These are phyloP conservation scores for Catharus bicknelli DNA, from an alignment of 2,113 vertebrate genomes.

Conservation along the genomic window DNA sequence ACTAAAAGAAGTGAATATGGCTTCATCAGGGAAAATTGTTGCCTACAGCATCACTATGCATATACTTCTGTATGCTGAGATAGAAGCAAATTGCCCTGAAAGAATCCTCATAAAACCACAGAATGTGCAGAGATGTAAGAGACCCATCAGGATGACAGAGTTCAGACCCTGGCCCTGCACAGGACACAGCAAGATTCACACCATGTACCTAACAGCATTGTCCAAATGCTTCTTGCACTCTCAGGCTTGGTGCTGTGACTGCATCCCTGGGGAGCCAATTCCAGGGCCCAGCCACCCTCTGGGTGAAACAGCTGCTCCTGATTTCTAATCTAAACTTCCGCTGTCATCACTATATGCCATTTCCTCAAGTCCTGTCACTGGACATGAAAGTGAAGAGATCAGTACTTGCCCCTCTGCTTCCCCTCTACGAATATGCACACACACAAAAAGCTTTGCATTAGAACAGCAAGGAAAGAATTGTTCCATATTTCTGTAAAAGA, in stretches of 20 bases:
- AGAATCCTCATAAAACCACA: not conserved
- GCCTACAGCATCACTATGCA: not conserved
- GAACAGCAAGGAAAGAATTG: not conserved
- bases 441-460: not conserved
- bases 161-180: not conserved
- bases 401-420: not conserved
- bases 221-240: not conserved
- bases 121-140: not conserved
- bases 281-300: not conserved
- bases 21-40: not conserved
- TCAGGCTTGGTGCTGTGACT: not conserved
- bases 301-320: not conserved
- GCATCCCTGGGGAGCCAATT: not conserved
- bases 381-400: not conserved
- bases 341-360: not conserved
- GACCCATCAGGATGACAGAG: not conserved
- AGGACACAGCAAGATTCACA: not conserved
- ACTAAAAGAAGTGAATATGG: not conserved
- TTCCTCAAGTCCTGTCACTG: not conserved
- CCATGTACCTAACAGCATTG: no score
- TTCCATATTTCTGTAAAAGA: not conserved
- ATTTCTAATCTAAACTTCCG: not conserved
- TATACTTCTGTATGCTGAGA: not conserved
- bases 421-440: rapidly evolving
- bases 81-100: not conserved